phyloP scores from a whole-genome alignment of 2,113 vertebrate genomes.

The Columba janthina region DNA sequence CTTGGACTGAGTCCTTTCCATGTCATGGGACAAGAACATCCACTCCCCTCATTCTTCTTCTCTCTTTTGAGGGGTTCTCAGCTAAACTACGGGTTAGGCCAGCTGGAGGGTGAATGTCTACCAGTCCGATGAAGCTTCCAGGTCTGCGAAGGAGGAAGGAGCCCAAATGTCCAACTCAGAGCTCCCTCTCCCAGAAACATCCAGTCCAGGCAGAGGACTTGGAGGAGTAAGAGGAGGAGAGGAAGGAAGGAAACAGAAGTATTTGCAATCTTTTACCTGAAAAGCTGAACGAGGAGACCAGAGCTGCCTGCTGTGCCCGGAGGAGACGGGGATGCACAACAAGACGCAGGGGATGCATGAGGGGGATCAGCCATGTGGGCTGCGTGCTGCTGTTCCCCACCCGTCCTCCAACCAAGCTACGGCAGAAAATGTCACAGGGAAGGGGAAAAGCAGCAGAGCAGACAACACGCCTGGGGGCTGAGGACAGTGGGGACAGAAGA shows the following conservation, averaged over 20 bases:
- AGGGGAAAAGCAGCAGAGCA: neutral
- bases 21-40: neutral
- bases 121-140: neutral
- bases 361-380: rapidly evolving
- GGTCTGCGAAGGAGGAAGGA: neutral
- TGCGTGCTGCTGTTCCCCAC: neutral
- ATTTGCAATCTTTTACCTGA: neutral
- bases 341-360: rapidly evolving
- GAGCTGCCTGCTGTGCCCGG: neutral
- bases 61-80: neutral
- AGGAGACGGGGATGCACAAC: rapidly evolving
- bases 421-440: neutral
- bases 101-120: neutral
- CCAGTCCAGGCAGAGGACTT: neutral
- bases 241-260: neutral
- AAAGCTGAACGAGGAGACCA: neutral
- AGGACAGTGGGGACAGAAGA: neutral
- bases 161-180: rapidly evolving
- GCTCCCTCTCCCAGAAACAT: neutral
- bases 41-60: neutral
- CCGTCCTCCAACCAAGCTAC: neutral
- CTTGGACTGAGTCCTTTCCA: neutral
- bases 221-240: neutral
- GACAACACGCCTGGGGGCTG: neutral
- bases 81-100: neutral